Evolutionary conservation across 2,797 vertebrate species (phyloP).

Genomic region (Alcedo atthis): DNA sequence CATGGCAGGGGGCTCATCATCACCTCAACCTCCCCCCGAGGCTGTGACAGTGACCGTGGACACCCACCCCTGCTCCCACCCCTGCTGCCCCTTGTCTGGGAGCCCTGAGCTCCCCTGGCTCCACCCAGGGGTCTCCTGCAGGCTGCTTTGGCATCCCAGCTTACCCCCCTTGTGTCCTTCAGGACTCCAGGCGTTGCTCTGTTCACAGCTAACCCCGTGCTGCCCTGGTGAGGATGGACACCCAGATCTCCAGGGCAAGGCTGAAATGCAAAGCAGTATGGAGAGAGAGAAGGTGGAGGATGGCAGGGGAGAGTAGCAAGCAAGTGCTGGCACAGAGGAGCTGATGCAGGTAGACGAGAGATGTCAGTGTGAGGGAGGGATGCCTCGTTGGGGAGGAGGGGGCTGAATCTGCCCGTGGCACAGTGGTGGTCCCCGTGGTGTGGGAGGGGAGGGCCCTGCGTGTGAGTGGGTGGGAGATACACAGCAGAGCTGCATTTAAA

Average conservation of each 20-base stretch:
- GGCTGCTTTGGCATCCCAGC: not conserved
- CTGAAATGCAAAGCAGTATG: not conserved
- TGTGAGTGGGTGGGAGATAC: not conserved
- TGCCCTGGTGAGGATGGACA: not conserved
- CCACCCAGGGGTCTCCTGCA: not conserved
- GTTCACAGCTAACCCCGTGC: not conserved
- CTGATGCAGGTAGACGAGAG: not conserved
- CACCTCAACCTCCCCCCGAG: not conserved
- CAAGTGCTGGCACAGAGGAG: not conserved
- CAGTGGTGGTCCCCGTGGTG: not conserved
- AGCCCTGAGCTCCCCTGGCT: not conserved
- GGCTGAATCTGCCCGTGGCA: not conserved
- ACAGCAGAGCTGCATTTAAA: not conserved
- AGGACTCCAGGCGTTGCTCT: not conserved
- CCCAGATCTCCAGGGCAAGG: not conserved
- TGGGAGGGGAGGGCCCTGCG: not conserved
- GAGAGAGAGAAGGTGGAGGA: not conserved
- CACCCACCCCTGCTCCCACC: too few species aligned
- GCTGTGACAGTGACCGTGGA: not conserved
- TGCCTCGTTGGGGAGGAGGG: not conserved
- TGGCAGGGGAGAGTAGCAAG: not conserved
- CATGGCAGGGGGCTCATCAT: accelerated
- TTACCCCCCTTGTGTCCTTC: not conserved
- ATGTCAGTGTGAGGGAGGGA: not conserved
- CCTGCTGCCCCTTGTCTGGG: not conserved